These are phyloP conservation scores for Sorex araneus DNA, from an alignment of 2,113 vertebrate genomes.

Conservation along the genomic window DNA sequence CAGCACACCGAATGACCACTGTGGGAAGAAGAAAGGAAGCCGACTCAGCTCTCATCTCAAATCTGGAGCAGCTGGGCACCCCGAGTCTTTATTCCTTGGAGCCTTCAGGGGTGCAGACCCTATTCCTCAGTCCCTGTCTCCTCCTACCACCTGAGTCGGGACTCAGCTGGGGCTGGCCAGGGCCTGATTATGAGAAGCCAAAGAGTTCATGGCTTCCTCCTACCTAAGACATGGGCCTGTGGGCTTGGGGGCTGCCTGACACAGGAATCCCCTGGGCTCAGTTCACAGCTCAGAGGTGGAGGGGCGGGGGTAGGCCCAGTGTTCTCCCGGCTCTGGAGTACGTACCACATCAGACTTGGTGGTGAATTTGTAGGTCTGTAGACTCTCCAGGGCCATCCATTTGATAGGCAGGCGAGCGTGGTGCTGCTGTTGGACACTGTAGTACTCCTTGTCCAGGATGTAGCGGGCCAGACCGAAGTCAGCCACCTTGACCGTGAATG, in stretches of 20 bases:
- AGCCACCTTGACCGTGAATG: constrained; percentile 96
- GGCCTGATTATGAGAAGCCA: not conserved
- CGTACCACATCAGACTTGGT: constrained; percentile 98
- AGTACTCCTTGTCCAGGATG: constrained; percentile 97
- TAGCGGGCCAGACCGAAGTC: constrained; percentile 98
- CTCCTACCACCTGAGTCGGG: not conserved
- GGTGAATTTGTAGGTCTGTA: constrained; percentile 98
- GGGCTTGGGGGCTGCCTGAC: not conserved
- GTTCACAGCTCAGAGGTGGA: not conserved
- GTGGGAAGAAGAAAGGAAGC: not conserved
- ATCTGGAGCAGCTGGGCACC: not conserved
- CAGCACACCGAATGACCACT: constrained; percentile 99
- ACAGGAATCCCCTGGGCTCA: not conserved
- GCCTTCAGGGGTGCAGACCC: not conserved
- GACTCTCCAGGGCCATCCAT: constrained; percentile 98
- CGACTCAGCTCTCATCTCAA: not conserved
- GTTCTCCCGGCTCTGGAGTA: not conserved
- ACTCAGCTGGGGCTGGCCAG: not conserved
- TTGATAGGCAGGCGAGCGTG: constrained; percentile 96
- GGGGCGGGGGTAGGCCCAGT: not conserved
- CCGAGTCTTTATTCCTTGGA: not conserved
- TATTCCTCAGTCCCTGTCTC: not conserved
- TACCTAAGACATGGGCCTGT: not conserved
- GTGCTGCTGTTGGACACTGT: constrained; percentile 93
- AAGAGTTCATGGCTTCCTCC: not conserved